Percentiles rank a stretch among this genome's conserved stretches.
phyloP scores from a whole-genome alignment of 1,140 invertebrate genomes.

The Antheraea pernyi region DNA sequence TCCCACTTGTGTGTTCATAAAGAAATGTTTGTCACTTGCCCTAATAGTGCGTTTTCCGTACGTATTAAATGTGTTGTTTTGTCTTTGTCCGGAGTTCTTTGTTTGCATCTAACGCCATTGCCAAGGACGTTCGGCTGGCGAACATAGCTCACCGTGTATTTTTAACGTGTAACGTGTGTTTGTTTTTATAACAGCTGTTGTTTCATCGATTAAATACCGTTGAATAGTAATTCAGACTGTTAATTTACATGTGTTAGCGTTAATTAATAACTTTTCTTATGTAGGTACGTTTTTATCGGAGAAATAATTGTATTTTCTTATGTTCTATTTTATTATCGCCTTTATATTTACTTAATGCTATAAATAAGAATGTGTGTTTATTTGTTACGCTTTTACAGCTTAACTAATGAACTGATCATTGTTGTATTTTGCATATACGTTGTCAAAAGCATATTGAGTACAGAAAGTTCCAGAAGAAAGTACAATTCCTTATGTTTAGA shows the following conservation, averaged over 20 bases:
- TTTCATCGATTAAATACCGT: not conserved
- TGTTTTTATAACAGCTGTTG: not conserved
- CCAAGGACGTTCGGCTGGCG: not conserved
- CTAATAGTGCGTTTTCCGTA: not conserved
- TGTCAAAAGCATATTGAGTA: too few relatives aligned
- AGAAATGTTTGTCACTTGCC: conserved; percentile 8
- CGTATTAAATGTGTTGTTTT: conserved; percentile 1
- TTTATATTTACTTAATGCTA: too few relatives aligned
- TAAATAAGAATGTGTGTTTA: too few relatives aligned
- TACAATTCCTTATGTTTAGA: too few relatives aligned
- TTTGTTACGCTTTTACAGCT: too few relatives aligned
- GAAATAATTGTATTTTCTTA: too few relatives aligned
- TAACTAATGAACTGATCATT: too few relatives aligned
- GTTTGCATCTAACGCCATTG: not conserved
- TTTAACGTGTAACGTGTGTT: not conserved
- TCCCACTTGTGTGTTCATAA: not conserved
- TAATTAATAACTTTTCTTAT: not conserved
- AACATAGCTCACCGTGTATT: not conserved
- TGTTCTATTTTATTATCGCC: too few relatives aligned
- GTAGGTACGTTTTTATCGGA: too few relatives aligned
- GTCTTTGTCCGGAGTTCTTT: not conserved
- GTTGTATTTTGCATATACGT: too few relatives aligned
- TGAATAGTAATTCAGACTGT: not conserved
- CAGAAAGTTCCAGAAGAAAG: too few relatives aligned
- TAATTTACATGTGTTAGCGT: not conserved